Conservation (phyloP, 2,113 vertebrate genomes). For the Greenwoodochromis staneri region DNA sequence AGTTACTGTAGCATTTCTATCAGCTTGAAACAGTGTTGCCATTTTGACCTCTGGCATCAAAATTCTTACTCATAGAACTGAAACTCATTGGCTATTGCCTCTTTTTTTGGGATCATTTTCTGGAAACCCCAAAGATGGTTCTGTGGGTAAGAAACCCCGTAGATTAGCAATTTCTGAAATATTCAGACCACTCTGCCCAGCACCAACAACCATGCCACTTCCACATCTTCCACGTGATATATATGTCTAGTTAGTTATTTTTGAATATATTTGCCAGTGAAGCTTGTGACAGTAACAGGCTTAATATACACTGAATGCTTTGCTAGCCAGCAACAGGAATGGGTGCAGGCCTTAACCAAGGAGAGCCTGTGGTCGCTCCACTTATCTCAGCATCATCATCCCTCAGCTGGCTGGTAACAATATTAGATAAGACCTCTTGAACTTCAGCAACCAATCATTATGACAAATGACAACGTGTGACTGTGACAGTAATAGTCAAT, state of each 20-base stretch:
- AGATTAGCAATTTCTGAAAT: neutral
- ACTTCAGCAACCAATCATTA: neutral
- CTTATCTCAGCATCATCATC: neutral
- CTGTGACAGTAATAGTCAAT: neutral
- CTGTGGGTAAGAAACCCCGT: neutral
- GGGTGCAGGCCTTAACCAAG: neutral
- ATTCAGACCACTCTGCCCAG: neutral
- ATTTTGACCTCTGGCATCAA: neutral
- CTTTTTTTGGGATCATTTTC: neutral
- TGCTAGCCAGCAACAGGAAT: neutral
- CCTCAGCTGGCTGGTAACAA: neutral
- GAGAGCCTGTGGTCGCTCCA: neutral
- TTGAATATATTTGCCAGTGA: neutral
- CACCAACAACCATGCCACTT: neutral
- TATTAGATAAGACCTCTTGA: neutral
- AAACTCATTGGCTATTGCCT: neutral
- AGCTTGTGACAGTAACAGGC: neutral
- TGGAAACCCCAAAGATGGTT: neutral
- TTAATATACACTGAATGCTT: neutral
- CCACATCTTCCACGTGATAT: neutral
- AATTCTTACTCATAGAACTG: neutral
- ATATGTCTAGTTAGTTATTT: neutral
- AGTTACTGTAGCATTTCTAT: neutral
- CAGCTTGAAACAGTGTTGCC: neutral
- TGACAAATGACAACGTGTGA: neutral